These are phyloP conservation scores for Drosophila longiperda DNA, from an alignment of 2,888 invertebrate species.

Conservation along the genomic window DNA sequence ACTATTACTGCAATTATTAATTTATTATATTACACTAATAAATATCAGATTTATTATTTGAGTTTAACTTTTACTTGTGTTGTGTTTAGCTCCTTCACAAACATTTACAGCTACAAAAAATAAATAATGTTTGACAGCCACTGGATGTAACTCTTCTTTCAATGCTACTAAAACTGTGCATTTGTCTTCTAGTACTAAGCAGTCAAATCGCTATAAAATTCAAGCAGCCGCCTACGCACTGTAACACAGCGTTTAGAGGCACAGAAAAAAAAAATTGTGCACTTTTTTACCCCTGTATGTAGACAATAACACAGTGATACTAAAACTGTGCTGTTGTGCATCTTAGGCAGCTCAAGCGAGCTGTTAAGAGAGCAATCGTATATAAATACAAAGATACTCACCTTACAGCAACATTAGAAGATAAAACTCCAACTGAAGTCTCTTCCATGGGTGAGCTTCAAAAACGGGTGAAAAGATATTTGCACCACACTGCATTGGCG, in stretches of 20 bases:
- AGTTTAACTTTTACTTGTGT: not conserved
- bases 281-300: too few species aligned
- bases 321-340: not conserved
- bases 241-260: too few species aligned
- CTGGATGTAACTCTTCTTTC: not conserved
- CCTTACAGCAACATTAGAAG: constrained; percentile 7
- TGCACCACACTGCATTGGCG: not conserved
- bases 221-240: too few species aligned
- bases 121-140: not conserved
- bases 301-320: not conserved
- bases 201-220: too few species aligned
- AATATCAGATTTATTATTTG: not conserved
- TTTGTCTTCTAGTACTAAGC: not conserved
- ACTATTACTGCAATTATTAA: not conserved
- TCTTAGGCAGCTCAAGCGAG: not conserved
- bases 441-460: not conserved
- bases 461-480: not conserved
- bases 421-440: not conserved
- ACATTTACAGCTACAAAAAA: not conserved
- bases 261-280: too few species aligned
- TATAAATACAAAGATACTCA: not conserved
- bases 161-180: not conserved
- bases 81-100: not conserved
- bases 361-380: not conserved
- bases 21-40: not conserved